phyloP scores from a whole-genome alignment of 2,113 vertebrate genomes.

The Ibidorhyncha struthersii region DNA sequence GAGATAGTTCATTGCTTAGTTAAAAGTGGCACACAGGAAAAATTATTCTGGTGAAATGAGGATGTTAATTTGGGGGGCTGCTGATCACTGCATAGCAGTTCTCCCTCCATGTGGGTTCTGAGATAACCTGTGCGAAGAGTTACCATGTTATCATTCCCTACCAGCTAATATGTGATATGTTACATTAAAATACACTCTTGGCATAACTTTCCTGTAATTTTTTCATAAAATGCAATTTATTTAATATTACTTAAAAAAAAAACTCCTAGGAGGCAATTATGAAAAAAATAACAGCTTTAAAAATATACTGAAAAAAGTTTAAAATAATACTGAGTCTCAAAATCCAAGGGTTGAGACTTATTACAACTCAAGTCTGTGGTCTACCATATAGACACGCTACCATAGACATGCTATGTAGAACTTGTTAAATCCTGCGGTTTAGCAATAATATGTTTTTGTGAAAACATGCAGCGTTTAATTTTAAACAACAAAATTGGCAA shows the following conservation, averaged over 20 bases:
- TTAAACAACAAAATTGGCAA: background rate
- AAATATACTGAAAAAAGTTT: background rate
- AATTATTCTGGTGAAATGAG: background rate
- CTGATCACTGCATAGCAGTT: background rate
- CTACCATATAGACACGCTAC: background rate
- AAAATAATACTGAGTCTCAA: background rate
- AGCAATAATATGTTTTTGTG: background rate
- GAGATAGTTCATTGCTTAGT: background rate
- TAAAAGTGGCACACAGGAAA: background rate
- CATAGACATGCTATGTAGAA: background rate
- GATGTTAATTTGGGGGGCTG: background rate
- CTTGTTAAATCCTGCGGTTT: background rate
- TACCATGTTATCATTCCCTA: background rate
- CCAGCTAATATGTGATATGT: background rate
- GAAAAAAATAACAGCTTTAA: background rate
- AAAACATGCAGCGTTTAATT: background rate
- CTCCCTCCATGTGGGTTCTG: background rate
- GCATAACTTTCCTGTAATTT: background rate
- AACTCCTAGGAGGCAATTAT: background rate
- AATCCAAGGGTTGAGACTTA: background rate
- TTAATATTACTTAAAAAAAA: background rate
- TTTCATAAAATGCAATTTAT: background rate
- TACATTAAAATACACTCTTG: background rate
- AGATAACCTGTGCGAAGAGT: background rate
- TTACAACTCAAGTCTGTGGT: background rate